Base-by-base conservation (phyloP, 2,797 vertebrate genomes). In the Propithecus deckenii region DNA sequence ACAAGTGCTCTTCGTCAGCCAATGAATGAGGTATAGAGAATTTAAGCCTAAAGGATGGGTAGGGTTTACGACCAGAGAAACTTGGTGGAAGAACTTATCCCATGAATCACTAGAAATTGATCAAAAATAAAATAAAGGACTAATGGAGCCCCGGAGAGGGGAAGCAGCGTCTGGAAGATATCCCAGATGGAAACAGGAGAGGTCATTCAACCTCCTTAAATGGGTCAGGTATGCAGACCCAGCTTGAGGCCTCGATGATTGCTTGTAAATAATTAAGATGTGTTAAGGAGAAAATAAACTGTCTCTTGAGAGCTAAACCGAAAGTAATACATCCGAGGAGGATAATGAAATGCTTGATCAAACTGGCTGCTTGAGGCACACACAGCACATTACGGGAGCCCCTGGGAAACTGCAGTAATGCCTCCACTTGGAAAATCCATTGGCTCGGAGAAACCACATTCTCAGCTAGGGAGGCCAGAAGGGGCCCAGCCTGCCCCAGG, bases 241-340 rank as follows among this genome's bases (percentile, higher is more conserved):
- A 86, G 94, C 61, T 55, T 43, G 55, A 57, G 71, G 85, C n/a
- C 89, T 48, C 0, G 0, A 67, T 8, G 59, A 89, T 48, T 80
- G 78, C 65, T 95, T 63, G 41, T 80, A 91, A 95, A 94, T 96
- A 91, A 94, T 91, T 88, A 92, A 93, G 91, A 43, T 84, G 91
- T 91, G 83, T 97, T 96, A 97, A 96, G 94, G 74, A 95, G 94
- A 91, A 76, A 91, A 90, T 89, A 86, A 96, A 94, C 41, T 3
- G 78, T 93, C 97, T 96, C 94, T 50, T 4, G 96, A 90, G 94
- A 92, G 84, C 61, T 30, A 35, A 61, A 48, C 0, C 2, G 87
- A 94, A 90, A 97, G 80, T 46, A 83, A 86, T 86, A 38, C 32
- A 86, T 81, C 71, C 13, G 7, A n/a, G 76, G 86, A 86, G 46